Evolutionary conservation across 2,888 invertebrate genomes (phyloP).

Genomic region (Cetonia aurata): DNA sequence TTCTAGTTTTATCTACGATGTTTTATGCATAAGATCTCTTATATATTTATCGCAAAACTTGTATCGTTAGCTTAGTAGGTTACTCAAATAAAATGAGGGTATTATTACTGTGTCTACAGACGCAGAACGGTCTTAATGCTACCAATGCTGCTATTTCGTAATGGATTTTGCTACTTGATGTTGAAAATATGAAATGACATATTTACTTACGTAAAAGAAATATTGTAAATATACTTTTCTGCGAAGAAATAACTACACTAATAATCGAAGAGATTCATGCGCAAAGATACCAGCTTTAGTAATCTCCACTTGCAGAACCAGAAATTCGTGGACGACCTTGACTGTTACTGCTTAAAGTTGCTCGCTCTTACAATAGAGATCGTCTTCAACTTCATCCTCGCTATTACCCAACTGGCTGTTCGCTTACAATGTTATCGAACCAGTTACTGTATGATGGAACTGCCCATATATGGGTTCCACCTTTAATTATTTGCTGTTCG

Average conservation of each 20-base stretch:
- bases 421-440: slow-evolving; percentile 16
- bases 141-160: no score
- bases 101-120: no score
- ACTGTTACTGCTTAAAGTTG: slow-evolving; percentile 16
- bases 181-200: no score
- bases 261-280: neutral
- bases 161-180: no score
- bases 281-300: slow-evolving; percentile 10
- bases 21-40: slow-evolving; percentile 16
- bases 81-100: no score
- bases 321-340: slow-evolving; percentile 40
- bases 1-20: slow-evolving; percentile 11
- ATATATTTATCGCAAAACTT: no score
- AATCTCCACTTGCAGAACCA: slow-evolving; percentile 18
- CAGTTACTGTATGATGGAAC: slow-evolving; percentile 25
- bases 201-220: no score
- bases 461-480: slow-evolving; percentile 26
- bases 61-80: no score
- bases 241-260: no score
- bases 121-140: no score
- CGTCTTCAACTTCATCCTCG: neutral
- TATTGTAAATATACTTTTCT: no score
- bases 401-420: slow-evolving; percentile 4
- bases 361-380: slow-evolving; percentile 12
- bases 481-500: slow-evolving; percentile 23